A percentile compares a stretch with the other conserved stretches of the same genome.
Evolutionary conservation across 2,888 invertebrate genomes (phyloP).

Genomic region (Mesorhabditis spiculigera): DNA sequence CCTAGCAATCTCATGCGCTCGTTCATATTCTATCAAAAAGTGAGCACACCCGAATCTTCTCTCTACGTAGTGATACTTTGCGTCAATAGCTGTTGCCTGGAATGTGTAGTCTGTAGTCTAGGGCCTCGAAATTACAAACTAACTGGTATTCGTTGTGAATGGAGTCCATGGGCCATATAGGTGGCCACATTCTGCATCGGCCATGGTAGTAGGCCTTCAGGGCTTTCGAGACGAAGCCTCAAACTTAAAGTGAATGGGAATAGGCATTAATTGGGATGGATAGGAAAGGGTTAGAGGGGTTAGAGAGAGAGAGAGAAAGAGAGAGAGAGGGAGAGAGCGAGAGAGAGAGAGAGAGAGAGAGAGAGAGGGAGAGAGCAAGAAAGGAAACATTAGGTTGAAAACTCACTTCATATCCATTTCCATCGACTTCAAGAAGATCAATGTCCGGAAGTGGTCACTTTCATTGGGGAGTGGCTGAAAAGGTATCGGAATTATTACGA

Average conservation of each 20-base stretch:
- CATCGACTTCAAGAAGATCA: not conserved
- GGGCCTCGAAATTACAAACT: not conserved
- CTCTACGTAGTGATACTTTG: not conserved
- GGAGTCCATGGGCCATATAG: not conserved
- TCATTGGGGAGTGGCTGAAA: constrained; percentile 5
- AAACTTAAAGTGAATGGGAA: not conserved
- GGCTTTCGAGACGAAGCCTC: not conserved
- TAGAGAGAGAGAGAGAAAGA: too few species aligned
- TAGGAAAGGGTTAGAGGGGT: not conserved
- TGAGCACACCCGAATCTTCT: not conserved
- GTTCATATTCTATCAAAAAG: not conserved
- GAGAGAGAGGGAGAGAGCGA: too few species aligned
- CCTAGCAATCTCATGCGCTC: not conserved
- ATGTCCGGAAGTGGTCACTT: not conserved
- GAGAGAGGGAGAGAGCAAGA: too few species aligned
- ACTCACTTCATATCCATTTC: not conserved
- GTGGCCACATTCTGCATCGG: not conserved
- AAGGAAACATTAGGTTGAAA: not conserved
- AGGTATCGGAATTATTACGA: too few species aligned
- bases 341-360: too few species aligned
- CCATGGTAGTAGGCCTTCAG: not conserved
- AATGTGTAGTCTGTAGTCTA: not conserved
- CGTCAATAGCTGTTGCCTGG: not conserved
- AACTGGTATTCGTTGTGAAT: not conserved
- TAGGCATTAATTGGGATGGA: not conserved